Percentiles rank a stretch among this genome's conserved stretches.
These are phyloP conservation scores for Notodonta dromedarius DNA, from an alignment of 2,888 invertebrate genomes.

Conservation along the genomic window DNA sequence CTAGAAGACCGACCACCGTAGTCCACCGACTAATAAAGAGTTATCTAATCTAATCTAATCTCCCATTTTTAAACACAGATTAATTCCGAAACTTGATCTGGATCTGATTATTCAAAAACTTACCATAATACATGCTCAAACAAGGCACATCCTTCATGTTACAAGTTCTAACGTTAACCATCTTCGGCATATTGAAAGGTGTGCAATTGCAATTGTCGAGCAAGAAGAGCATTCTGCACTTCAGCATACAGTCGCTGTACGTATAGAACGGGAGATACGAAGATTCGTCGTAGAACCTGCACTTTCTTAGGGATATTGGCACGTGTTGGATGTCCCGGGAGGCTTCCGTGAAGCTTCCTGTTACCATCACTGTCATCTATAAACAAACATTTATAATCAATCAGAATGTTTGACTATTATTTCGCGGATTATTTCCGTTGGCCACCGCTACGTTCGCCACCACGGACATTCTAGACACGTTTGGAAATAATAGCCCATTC, in stretches of 20 bases:
- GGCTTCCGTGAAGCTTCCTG: constrained; percentile 73
- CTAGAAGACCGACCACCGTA: too few species aligned
- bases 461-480: too few species aligned
- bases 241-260: constrained; percentile 84
- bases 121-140: constrained; percentile 73
- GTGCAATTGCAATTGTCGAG: constrained; percentile 81
- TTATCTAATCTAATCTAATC: too few species aligned
- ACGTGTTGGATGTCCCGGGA: constrained; percentile 76
- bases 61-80: too few species aligned
- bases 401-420: too few species aligned
- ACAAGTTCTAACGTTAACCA: constrained; percentile 68
- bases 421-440: too few species aligned
- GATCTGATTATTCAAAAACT: constrained; percentile 22
- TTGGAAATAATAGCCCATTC: constrained; percentile 10
- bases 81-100: too few species aligned
- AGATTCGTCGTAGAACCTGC: constrained; percentile 84
- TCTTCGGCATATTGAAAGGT: constrained; percentile 82
- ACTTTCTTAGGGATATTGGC: constrained; percentile 72
- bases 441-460: too few species aligned
- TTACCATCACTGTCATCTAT: constrained; percentile 72
- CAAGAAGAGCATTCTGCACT: constrained; percentile 82
- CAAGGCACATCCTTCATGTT: constrained; percentile 80
- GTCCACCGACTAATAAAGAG: too few species aligned
- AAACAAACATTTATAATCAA: constrained; percentile 7
- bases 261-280: constrained; percentile 76